Percentiles rank a stretch among this genome's conserved stretches.
Conservation (phyloP, 92 coral and sea anemone species). For the Diadumene lineata region DNA sequence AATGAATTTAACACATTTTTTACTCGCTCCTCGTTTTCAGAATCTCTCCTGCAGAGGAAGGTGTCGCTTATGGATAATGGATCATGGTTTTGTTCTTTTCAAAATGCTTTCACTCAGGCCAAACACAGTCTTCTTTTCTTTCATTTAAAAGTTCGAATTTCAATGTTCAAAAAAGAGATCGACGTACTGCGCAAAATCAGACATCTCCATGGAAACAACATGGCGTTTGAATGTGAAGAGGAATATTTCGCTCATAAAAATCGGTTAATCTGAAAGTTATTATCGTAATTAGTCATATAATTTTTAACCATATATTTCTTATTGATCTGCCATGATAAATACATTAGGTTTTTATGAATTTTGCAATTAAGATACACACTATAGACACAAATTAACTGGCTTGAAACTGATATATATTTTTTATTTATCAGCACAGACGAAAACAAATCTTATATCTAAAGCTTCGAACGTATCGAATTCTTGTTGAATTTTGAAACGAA, state of each 20-base stretch:
- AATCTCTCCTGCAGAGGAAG: constrained; percentile 15
- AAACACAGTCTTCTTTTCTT: background rate
- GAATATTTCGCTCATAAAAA: background rate
- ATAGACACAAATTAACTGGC: no score
- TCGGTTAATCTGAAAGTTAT: no score
- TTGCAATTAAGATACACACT: no score
- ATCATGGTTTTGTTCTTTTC: background rate
- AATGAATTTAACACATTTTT: constrained; percentile 2
- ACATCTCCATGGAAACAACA: constrained; percentile 15
- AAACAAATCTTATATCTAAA: no score
- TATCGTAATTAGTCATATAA: no score
- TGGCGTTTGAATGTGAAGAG: background rate
- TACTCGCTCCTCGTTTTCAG: background rate
- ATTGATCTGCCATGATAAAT: no score
- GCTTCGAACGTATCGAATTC: no score
- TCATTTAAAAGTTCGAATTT: background rate
- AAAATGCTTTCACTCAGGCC: constrained; percentile 2
- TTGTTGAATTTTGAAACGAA: no score
- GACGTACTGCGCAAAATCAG: constrained; percentile 24
- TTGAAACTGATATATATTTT: no score
- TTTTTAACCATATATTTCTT: no score
- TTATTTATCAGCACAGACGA: no score
- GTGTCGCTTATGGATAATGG: background rate
- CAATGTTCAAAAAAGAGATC: background rate
- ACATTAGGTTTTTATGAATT: no score